phyloP scores from a whole-genome alignment of 1,140 invertebrate genomes.

The Mya arenaria region DNA sequence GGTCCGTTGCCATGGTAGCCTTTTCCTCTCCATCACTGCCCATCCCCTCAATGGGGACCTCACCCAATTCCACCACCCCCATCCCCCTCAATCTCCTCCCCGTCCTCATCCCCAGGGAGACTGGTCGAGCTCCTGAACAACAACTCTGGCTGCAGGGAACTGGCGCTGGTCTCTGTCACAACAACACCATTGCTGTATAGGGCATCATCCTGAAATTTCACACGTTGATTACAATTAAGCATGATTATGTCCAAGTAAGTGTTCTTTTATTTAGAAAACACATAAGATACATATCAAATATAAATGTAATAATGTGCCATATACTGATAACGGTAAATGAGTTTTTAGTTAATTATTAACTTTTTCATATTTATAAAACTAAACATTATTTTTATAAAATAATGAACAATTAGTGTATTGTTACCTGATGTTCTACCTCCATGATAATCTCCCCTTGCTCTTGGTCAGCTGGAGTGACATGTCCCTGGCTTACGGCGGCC shows the following conservation, averaged over 20 bases:
- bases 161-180: no score
- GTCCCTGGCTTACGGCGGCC: not conserved
- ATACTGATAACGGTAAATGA: no score
- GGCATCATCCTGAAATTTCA: no score
- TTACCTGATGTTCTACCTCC: not conserved
- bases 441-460: conserved; percentile 35
- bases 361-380: no score
- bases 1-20: conserved; percentile 6
- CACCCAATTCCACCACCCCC: conserved; percentile 28
- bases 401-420: not conserved
- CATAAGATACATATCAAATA: no score
- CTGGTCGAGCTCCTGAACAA: not conserved
- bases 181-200: no score
- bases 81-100: conserved; percentile 21
- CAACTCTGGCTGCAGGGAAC: no score
- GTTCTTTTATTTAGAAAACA: no score
- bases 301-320: no score
- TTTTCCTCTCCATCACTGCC: conserved; percentile 40
- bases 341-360: no score
- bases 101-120: not conserved
- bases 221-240: no score
- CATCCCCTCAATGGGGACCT: conserved; percentile 27
- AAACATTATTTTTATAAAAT: conserved; percentile 15
- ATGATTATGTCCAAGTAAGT: no score
- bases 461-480: not conserved